phyloP scores from a whole-genome alignment of 37 sponge, comb jelly and placozoan species.

The Ephydatia muelleri region DNA sequence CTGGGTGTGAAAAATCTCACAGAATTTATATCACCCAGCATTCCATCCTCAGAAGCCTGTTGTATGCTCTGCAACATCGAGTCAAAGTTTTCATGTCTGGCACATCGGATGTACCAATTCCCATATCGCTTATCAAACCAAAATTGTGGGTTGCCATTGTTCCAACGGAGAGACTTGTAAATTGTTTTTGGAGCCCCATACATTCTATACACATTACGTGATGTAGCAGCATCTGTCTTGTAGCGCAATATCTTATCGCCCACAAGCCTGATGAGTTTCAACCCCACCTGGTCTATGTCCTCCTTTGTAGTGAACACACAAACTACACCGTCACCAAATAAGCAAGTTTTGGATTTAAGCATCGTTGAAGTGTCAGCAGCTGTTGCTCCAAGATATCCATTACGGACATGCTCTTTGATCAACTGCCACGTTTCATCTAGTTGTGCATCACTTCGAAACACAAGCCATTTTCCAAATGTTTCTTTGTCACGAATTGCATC shows the following conservation, averaged over 20 bases:
- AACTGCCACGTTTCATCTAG: neutral
- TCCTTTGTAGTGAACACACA: neutral
- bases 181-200: neutral
- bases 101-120: neutral
- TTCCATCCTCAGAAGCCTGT: neutral
- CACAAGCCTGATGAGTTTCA: neutral
- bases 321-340: neutral
- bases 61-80: neutral
- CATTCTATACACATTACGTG: neutral
- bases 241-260: neutral
- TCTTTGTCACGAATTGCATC: neutral
- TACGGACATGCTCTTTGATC: neutral
- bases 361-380: neutral
- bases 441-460: neutral
- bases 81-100: neutral
- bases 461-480: neutral
- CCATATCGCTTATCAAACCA: neutral
- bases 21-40: neutral
- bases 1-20: no score
- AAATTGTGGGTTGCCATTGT: neutral
- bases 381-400: neutral
- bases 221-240: neutral
- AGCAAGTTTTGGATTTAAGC: neutral
- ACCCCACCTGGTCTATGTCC: neutral
- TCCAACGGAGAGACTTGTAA: neutral